phyloP scores from a whole-genome alignment of 2,797 vertebrate genomes.

The Chromobotia macracanthus region DNA sequence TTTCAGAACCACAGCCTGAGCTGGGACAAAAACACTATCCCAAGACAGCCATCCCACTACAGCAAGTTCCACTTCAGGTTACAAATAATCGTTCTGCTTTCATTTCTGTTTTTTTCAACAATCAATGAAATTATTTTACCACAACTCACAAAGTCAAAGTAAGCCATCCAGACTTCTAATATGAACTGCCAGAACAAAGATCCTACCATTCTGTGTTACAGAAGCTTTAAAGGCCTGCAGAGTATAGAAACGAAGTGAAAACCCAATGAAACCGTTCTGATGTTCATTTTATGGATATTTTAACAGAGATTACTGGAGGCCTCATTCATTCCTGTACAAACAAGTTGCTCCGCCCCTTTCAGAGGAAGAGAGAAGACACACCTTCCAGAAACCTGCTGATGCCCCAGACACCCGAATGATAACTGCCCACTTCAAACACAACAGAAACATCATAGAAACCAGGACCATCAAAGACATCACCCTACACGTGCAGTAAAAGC shows the following conservation, averaged over 20 bases:
- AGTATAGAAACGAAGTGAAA: neutral
- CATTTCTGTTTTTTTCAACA: neutral
- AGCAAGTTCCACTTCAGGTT: constrained; percentile 61
- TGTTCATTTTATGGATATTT: neutral
- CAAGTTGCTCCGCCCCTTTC: constrained; percentile 53
- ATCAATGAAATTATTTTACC: neutral
- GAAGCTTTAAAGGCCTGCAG: no score
- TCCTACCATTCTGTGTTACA: neutral
- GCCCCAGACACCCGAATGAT: neutral
- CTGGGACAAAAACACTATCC: constrained; percentile 50
- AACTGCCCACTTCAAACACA: neutral
- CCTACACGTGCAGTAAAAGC: constrained; percentile 36
- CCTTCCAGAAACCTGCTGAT: neutral
- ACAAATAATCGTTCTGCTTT: constrained; percentile 44
- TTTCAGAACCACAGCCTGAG: constrained; percentile 55
- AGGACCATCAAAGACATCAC: constrained; percentile 47
- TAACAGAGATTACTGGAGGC: constrained; percentile 61
- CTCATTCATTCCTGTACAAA: constrained; percentile 63
- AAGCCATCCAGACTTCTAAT: neutral
- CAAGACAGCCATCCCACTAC: constrained; percentile 47
- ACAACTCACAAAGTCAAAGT: neutral
- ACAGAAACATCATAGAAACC: constrained; percentile 31
- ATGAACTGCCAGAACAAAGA: neutral
- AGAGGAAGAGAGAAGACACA: constrained; percentile 52
- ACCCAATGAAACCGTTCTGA: neutral